Evolutionary conservation across 1,140 invertebrate species (phyloP), one percentile per base, ranked within the genome.

Genomic region (Tenebrio molitor): DNA sequence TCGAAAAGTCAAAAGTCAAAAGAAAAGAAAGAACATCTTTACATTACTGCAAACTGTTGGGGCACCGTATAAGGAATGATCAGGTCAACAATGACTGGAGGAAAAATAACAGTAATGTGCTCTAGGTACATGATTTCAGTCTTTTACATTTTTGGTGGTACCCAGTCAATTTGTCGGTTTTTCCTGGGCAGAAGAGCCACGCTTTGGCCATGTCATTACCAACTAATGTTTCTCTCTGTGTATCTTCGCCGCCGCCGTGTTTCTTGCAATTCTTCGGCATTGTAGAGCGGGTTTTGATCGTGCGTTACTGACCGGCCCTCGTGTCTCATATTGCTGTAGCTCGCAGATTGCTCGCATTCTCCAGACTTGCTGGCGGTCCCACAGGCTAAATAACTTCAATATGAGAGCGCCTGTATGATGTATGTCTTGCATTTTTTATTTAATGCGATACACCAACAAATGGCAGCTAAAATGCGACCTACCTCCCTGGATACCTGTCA

Each of bases 371-470:
- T 72, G 71, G 46, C 71, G 44, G 63, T 68, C 64, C 71, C 58
- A 36, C 63, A 67, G 71, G 71, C 71, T 67, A 67, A 66, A 72
- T 66, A 66, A 72, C 53, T 72, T 68, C 71, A 66, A 72, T 68
- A 72, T 72, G 64, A 67, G 69, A 70, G 53, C 69, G 50, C 69
- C 69, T 70, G 44, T 70, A 70, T 70, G 69, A 70, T 70, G 69
- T 70, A 70, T 70, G 58, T 34, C 50, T 41, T 53, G 50, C 58
- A 70, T 70, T 70, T 70, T 70, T 70, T 70, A 41, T 69, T 33
- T 50, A 16, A 41, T 36, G 23, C 53, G 16, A 25, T 41, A 62
- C 69, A 29, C 34, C 50, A 44, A 58, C 50, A 29, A 29, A 58
- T 14, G 50, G 50, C 76, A 21, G 50, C 50, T 34, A 34, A 58